phyloP scores from a whole-genome alignment of 2,113 vertebrate genomes.

The Callipepla squamata region DNA sequence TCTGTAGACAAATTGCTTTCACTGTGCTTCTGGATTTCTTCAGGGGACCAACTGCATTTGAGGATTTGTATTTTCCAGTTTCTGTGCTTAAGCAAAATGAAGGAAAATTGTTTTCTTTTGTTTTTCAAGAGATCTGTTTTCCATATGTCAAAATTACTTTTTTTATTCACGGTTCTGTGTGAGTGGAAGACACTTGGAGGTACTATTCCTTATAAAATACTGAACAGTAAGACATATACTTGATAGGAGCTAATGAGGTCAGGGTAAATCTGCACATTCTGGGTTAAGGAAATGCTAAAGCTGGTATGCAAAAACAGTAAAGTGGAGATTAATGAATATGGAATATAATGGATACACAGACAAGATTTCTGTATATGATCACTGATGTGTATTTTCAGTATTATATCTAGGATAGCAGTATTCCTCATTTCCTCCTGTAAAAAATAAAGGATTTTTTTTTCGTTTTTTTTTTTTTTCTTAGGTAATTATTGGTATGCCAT shows the following conservation, averaged over 20 bases:
- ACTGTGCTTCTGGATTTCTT: not conserved
- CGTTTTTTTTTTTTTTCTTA: not conserved
- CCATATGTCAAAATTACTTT: not conserved
- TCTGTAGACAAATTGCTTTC: not conserved
- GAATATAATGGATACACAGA: not conserved
- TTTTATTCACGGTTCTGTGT: not conserved
- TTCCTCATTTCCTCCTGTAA: not conserved
- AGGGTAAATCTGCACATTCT: slow-evolving; percentile 7
- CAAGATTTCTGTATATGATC: not conserved
- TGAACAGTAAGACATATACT: not conserved
- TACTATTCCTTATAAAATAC: not conserved
- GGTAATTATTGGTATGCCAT: not conserved
- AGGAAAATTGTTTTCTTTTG: not conserved
- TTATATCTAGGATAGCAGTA: not conserved
- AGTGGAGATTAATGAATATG: not conserved
- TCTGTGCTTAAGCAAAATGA: not conserved
- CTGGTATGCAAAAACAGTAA: not conserved
- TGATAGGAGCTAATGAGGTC: not conserved
- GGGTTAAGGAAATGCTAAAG: not conserved
- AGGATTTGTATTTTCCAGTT: not conserved
- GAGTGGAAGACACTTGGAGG: not conserved
- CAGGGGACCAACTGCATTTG: not conserved
- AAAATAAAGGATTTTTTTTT: not conserved
- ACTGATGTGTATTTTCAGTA: not conserved
- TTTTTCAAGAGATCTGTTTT: not conserved